Percentiles rank a stretch among this genome's conserved stretches.
These are phyloP conservation scores for Sinelater perroti DNA, from an alignment of 2,888 invertebrate genomes.

Conservation along the genomic window DNA sequence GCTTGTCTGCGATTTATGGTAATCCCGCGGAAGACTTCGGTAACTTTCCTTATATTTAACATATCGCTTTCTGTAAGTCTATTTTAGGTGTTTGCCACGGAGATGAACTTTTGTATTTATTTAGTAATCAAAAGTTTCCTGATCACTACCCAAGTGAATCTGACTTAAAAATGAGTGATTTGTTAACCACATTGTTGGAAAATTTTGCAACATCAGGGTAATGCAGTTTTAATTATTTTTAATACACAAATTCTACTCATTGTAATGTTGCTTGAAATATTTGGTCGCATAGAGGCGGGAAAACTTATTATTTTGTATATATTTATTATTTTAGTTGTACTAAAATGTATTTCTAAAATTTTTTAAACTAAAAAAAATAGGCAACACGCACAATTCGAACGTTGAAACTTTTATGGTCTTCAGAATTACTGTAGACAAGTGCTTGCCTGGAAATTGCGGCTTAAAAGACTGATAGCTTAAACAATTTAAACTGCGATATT, in stretches of 20 bases:
- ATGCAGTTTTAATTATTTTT: neutral
- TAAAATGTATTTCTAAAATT: too few species aligned
- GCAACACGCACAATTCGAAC: too few species aligned
- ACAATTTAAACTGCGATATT: too few species aligned
- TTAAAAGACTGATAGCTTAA: too few species aligned
- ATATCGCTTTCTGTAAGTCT: neutral
- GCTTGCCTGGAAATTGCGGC: too few species aligned
- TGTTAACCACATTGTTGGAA: conserved; percentile 74
- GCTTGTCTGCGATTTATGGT: conserved; percentile 49
- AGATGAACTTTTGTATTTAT: conserved; percentile 83
- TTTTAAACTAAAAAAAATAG: too few species aligned
- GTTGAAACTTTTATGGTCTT: too few species aligned
- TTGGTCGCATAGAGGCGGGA: too few species aligned
- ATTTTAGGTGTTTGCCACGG: conserved; percentile 78
- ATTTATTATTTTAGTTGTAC: too few species aligned
- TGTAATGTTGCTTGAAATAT: neutral
- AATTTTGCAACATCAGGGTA: conserved; percentile 80
- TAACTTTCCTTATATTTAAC: conserved; percentile 47
- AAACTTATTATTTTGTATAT: too few species aligned
- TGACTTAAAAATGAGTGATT: conserved; percentile 69
- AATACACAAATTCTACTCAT: neutral
- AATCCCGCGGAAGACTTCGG: conserved; percentile 68
- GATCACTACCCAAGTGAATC: conserved; percentile 64
- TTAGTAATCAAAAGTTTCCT: conserved; percentile 69
- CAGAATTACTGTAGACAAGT: too few species aligned